These are phyloP conservation scores for Nothoprocta pentlandii DNA, from an alignment of 2,113 vertebrate genomes.

Conservation along the genomic window DNA sequence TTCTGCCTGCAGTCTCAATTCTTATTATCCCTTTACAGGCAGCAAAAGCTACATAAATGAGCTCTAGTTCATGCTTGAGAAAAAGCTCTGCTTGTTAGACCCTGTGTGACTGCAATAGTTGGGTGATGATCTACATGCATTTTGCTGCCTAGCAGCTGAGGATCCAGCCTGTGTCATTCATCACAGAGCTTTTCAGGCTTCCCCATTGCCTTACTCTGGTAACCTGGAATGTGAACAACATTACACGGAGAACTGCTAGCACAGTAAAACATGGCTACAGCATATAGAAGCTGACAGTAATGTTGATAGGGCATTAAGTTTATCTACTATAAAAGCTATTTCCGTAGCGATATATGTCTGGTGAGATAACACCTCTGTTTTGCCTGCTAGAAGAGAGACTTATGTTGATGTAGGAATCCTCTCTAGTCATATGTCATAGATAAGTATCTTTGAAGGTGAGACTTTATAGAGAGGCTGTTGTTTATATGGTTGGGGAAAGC, in stretches of 20 bases:
- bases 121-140: fast-evolving
- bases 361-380: conserved; percentile 10
- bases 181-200: not conserved
- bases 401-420: not conserved
- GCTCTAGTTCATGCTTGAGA: not conserved
- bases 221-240: not conserved
- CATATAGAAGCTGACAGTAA: not conserved
- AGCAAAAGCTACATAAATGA: not conserved
- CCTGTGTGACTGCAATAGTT: not conserved
- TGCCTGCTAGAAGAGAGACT: not conserved
- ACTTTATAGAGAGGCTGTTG: not conserved
- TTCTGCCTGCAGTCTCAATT: not conserved
- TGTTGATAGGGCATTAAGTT: not conserved
- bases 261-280: conserved; percentile 7
- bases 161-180: not conserved
- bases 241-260: not conserved
- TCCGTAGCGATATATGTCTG: not conserved
- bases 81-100: not conserved
- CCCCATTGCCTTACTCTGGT: not conserved
- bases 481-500: not conserved
- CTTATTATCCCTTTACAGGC: not conserved
- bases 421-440: not conserved
- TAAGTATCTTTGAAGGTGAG: not conserved
- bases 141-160: not conserved
- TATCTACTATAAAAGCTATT: not conserved